A percentile compares a stretch with the other conserved stretches of the same genome.
Evolutionary conservation across 2,797 vertebrate species (phyloP).

Genomic region (Channallabes apus): DNA sequence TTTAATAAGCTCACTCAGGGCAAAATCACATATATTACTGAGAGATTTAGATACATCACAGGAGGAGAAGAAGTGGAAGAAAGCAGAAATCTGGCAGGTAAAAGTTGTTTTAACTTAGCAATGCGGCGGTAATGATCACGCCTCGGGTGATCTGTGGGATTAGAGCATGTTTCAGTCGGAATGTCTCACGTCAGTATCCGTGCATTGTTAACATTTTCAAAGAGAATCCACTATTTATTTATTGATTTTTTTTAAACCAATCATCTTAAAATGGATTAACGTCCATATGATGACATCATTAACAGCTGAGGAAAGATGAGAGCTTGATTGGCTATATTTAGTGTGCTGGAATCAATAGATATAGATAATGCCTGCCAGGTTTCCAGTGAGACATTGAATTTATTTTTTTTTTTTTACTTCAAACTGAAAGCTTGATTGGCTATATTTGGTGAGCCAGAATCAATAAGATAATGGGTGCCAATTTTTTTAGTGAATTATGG

Average conservation of each 20-base stretch:
- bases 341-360: background rate
- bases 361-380: background rate
- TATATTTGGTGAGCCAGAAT: background rate
- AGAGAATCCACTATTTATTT: too few relatives aligned
- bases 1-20: conserved; percentile 19
- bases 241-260: background rate
- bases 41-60: background rate
- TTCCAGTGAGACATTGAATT: background rate
- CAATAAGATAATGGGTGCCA: background rate
- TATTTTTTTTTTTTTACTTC: too few relatives aligned
- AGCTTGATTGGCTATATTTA: background rate
- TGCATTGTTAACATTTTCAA: background rate
- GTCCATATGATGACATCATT: background rate
- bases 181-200: background rate
- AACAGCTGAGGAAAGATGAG: background rate
- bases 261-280: background rate
- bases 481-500: background rate
- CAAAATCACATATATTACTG: background rate
- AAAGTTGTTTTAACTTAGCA: background rate
- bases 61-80: background rate
- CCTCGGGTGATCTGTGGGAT: background rate
- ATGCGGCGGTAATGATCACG: background rate
- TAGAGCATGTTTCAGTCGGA: background rate
- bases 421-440: background rate
- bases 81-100: background rate